Conservation (phyloP, 1,140 invertebrate species). For the Pseudobourletiella spinata region DNA sequence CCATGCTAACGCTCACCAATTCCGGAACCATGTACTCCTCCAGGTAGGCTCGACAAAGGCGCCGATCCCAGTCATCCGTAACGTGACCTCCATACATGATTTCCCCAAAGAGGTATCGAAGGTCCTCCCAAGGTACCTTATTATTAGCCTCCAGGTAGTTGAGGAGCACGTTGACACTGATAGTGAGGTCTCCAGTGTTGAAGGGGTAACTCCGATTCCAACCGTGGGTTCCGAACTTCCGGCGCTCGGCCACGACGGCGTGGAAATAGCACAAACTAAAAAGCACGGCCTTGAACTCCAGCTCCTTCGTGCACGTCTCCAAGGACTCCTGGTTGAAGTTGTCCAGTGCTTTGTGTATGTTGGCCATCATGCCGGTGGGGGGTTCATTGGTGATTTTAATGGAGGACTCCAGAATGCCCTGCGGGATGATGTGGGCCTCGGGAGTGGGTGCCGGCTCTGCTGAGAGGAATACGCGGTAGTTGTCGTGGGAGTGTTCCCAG, state of each 20-base stretch:
- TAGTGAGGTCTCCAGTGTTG: conserved; percentile 80
- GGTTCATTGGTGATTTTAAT: conserved; percentile 93
- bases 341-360: conserved; percentile 87
- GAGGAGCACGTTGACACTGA: conserved; percentile 86
- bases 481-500: conserved; percentile 58
- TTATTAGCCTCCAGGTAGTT: conserved; percentile 91
- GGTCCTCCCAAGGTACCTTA: conserved; percentile 89
- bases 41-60: not conserved
- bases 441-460: conserved; percentile 78
- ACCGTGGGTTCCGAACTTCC: conserved; percentile 91
- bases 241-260: conserved; percentile 85
- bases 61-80: conserved; percentile 62
- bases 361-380: conserved; percentile 89
- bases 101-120: conserved; percentile 88
- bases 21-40: not conserved
- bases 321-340: conserved; percentile 92
- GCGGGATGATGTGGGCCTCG: conserved; percentile 81
- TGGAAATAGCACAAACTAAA: conserved; percentile 95
- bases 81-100: conserved; percentile 99
- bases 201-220: conserved; percentile 89
- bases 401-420: conserved; percentile 87
- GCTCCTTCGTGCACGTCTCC: conserved; percentile 90
- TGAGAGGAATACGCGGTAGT: conserved; percentile 85
- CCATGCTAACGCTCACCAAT: not conserved
- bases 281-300: conserved; percentile 88